These are phyloP conservation scores for Micoletzkya japonica DNA, from an alignment of 2,888 invertebrate genomes.

Conservation along the genomic window DNA sequence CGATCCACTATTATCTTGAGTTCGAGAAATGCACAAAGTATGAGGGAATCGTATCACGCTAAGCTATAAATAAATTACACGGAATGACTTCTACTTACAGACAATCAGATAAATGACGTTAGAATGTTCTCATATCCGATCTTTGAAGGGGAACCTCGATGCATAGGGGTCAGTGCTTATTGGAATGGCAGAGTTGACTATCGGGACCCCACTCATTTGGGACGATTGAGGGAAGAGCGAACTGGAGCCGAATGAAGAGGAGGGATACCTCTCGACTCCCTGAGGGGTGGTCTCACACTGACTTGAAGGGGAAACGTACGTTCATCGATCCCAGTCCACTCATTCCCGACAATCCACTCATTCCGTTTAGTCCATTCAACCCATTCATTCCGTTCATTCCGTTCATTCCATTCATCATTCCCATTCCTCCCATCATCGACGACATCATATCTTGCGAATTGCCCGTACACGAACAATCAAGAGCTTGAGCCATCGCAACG, in stretches of 20 bases:
- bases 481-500: conserved; percentile 54
- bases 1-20: neutral
- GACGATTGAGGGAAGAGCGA: conserved; percentile 20
- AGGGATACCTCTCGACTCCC: neutral
- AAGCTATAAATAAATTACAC: no score
- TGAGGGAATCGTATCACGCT: no score
- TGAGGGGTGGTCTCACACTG: neutral
- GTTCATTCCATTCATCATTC: neutral
- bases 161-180: conserved; percentile 18
- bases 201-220: conserved; percentile 22
- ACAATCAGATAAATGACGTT: neutral
- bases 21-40: no score
- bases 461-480: conserved; percentile 57
- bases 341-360: no score
- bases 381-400: conserved; percentile 21
- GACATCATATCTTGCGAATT: conserved; percentile 31
- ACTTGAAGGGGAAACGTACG: neutral
- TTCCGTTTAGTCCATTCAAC: conserved; percentile 11
- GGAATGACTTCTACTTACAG: no score
- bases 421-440: conserved; percentile 33
- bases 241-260: neutral
- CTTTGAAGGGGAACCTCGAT: conserved; percentile 21
- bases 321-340: conserved; percentile 9
- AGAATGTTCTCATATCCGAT: conserved; percentile 8
- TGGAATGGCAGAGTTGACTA: conserved; percentile 16